Base-by-base conservation (phyloP, 2,797 vertebrate species). In the Crenuchus spilurus region DNA sequence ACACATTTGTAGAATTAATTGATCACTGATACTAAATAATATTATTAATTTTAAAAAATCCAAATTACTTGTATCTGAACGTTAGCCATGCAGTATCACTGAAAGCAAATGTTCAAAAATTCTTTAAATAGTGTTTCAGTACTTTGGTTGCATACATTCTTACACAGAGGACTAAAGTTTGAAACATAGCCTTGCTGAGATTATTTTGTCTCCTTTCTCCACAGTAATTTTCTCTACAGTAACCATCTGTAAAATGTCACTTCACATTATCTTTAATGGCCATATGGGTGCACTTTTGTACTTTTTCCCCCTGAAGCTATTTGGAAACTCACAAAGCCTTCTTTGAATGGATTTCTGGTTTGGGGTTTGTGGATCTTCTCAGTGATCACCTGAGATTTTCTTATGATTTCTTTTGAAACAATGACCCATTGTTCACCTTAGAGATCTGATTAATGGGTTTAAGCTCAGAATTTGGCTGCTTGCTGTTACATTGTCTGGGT, bases 341-440 rank as follows among this genome's bases (percentile, higher is more conserved):
- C 58, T 39, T 44, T 39, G 22, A 73, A 55, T 60, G 46, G 41
- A 22, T 13, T 37, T 37, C 35, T 20, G 9, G 26, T 72, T 42
- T 68, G 48, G 49, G 37, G 52, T 63, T 48, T 49, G 31, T 16
- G 54, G 18, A 41, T 44, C 52, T 31, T 24, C 48, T 70, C 26
- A 31, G 48, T 73, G 73, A 72, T 76, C 46, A 30, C 42, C 24
- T 63, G 22, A 31, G 3, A 55, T 22, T 22, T 65, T 55, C 58
- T 35, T 68, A 66, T 70, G 26, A 22, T 54, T 63, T 71, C 66
- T 24, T 37, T 54, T 37, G 46, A 73, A 80, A 86, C 81, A 86
- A 77, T 74, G 67, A 71, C 33, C 69, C 57, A 69, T 75, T 83
- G 78, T 84, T 79, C 54, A 42, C 30, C 49, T 52, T 61, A 51